Conservation (phyloP, 2,888 invertebrate species). For the Diarsia dahlii region DNA sequence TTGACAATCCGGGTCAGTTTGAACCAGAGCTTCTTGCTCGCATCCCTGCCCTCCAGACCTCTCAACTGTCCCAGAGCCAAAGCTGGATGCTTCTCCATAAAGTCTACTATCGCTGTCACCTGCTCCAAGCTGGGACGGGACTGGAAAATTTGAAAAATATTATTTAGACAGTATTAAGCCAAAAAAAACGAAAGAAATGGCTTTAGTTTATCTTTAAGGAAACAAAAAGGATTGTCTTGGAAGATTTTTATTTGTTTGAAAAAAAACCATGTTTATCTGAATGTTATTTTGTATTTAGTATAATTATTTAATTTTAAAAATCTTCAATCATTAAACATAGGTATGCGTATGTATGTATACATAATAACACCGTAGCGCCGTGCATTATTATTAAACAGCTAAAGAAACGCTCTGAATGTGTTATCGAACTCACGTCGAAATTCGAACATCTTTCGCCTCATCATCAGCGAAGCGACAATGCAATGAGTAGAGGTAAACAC, state of each 20-base stretch:
- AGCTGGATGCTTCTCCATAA: slow-evolving; percentile 85
- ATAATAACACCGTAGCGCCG: not conserved
- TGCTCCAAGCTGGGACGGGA: slow-evolving; percentile 86
- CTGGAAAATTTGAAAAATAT: slow-evolving; percentile 68
- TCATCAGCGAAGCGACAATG: slow-evolving; percentile 58
- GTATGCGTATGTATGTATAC: not conserved
- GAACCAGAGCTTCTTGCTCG: slow-evolving; percentile 86
- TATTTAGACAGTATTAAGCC: not conserved
- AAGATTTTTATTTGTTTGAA: not conserved
- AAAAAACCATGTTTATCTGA: not conserved
- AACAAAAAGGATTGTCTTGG: not conserved
- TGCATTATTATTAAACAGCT: not conserved
- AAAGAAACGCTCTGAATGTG: slow-evolving; percentile 3
- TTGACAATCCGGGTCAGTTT: slow-evolving; percentile 83
- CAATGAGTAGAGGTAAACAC: slow-evolving; percentile 62
- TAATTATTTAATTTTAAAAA: no score
- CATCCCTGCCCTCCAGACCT: slow-evolving; percentile 84
- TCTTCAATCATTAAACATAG: not conserved
- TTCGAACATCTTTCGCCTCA: slow-evolving; percentile 66
- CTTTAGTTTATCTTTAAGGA: not conserved
- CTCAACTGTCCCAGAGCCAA: slow-evolving; percentile 82
- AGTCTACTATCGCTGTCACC: slow-evolving; percentile 85
- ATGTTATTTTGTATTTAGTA: not conserved
- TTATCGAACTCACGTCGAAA: slow-evolving; percentile 47
- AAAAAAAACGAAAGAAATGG: not conserved